Base-by-base conservation (phyloP, 2,888 invertebrate genomes). In the Epiblema foenella region DNA sequence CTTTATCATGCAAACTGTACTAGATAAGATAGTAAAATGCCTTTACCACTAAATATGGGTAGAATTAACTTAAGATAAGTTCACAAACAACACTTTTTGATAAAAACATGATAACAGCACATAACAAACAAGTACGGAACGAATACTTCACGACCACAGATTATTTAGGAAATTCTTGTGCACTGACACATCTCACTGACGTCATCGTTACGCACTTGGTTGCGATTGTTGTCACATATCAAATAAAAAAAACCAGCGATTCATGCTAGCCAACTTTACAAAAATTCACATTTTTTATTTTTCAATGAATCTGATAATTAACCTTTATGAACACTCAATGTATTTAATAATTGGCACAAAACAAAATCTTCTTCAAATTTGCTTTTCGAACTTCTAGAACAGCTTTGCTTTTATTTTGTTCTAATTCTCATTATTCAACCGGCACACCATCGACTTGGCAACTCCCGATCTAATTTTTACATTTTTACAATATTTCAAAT, bases 41-140 rank as follows among this genome's bases (percentile, higher is more conserved):
- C 83, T 84, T 90, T 93, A 93, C 93, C 93, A 91, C 88, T 85
- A 87, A 85, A 88, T 85, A 87, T 79, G 81, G 79, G 83, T 83
- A 84, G 85, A 87, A 89, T 88, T 87, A 85, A 80, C 82, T 83
- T 84, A 83, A 89, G 84, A 87, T 81, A 88, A 87, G 80, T 83
- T 83, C 86, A 87, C 85, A 89, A 89, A 87, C 90, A 91, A 88
- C 87, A 90, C 87, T 89, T 88, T 91, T 90, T 86, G 92, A 91
- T 93, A 93, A 93, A 93, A 93, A 93, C 93, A 93, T 90, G 88
- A 91, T 86, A 89, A 71, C 60, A 71, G 66, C 62, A 71, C 70
- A 71, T 89, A 89, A 91, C 88, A 90, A 86, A 88, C 86, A 88
- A 71, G 71, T 67, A 71, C 67, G 49, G 66, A 49, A 67, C 56